These are phyloP conservation scores for Chalcosyrphus nemorum DNA, from an alignment of 2,888 invertebrate species.

Conservation along the genomic window DNA sequence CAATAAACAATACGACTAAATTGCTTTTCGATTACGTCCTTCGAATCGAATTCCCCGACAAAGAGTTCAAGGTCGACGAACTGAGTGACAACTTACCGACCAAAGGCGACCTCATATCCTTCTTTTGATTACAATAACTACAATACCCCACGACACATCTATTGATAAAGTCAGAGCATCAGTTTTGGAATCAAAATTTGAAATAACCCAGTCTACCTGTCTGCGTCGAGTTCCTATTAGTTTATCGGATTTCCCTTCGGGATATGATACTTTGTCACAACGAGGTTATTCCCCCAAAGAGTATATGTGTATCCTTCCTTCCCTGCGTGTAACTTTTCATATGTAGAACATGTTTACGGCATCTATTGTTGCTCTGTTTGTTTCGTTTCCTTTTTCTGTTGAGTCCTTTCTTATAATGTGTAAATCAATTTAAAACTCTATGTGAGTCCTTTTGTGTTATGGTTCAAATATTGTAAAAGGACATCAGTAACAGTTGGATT, in stretches of 20 bases:
- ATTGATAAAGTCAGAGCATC: slow-evolving; percentile 42
- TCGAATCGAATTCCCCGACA: no score
- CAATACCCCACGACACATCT: slow-evolving; percentile 40
- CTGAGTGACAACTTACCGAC: no score
- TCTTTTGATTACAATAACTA: slow-evolving; percentile 15
- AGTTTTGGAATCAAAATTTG: slow-evolving; percentile 47
- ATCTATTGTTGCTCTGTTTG: slow-evolving; percentile 47
- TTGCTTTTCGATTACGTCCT: no score
- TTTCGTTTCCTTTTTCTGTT: slow-evolving; percentile 27
- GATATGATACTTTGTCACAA: slow-evolving; percentile 47
- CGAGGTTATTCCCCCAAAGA: slow-evolving; percentile 38
- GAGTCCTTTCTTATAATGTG: slow-evolving; percentile 31
- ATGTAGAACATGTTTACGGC: slow-evolving; percentile 56
- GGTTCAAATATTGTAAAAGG: slow-evolving; percentile 59
- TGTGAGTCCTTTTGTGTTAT: slow-evolving; percentile 69
- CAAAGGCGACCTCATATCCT: slow-evolving; percentile 3
- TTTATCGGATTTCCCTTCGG: slow-evolving; percentile 57
- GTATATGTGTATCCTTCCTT: slow-evolving; percentile 12
- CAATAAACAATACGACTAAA: no score
- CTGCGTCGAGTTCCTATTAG: slow-evolving; percentile 7
- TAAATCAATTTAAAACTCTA: slow-evolving; percentile 70
- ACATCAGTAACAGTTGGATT: slow-evolving; percentile 70
- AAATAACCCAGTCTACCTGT: slow-evolving; percentile 53
- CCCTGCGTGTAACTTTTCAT: slow-evolving; percentile 32
- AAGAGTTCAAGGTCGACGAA: no score